Conservation (phyloP, 2,113 vertebrate genomes). For the Pao palembangensis region DNA sequence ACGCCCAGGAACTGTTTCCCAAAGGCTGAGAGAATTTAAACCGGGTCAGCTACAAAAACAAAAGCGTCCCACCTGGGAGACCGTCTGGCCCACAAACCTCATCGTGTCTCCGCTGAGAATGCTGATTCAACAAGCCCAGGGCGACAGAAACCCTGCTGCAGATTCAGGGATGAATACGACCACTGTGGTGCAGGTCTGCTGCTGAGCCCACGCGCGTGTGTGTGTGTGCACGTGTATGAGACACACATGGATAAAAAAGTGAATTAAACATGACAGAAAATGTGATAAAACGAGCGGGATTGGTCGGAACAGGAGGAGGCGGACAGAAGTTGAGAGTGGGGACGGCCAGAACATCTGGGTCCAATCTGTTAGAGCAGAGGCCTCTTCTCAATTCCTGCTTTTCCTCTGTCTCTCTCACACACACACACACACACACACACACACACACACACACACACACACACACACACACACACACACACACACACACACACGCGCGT, state of each 20-base stretch:
- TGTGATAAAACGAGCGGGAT: not conserved
- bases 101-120: not conserved
- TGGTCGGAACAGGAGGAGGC: no score
- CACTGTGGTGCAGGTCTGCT: not conserved
- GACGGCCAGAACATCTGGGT: conserved; percentile 60
- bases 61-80: not conserved
- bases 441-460: conserved; percentile 10
- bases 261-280: not conserved
- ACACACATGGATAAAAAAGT: not conserved
- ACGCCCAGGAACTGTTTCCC: no score
- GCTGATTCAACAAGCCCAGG: no score
- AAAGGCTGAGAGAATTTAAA: not conserved
- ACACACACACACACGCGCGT: conserved; percentile 13
- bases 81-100: not conserved
- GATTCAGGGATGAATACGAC: not conserved
- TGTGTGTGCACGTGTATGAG: not conserved
- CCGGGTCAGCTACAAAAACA: not conserved
- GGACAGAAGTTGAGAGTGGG: conserved; percentile 22
- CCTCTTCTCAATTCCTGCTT: conserved; percentile 42
- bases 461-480: conserved; percentile 13
- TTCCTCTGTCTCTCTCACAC: conserved; percentile 21
- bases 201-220: not conserved
- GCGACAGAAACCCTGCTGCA: no score
- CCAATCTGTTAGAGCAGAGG: conserved; percentile 39
- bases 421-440: conserved; percentile 13